Conservation (phyloP, 2,113 vertebrate species). For the Pteropus alecto region DNA sequence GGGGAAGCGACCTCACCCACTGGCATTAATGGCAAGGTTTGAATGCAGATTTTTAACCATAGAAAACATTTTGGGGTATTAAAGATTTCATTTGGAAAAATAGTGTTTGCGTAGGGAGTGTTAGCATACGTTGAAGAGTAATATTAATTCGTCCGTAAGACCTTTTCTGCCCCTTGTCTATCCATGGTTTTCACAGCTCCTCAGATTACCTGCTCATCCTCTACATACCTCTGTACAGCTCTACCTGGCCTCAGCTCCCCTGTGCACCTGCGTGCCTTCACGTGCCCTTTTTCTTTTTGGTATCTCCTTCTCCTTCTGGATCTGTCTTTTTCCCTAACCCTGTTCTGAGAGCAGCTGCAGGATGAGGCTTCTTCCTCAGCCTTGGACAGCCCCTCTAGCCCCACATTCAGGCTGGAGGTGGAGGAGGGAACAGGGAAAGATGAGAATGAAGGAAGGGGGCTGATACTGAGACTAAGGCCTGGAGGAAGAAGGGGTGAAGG, state of each 20-base stretch:
- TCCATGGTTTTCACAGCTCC: neutral
- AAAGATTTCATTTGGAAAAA: neutral
- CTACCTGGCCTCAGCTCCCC: neutral
- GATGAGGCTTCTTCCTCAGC: neutral
- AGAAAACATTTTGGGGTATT: neutral
- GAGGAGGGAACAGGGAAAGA: neutral
- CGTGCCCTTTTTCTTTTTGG: neutral
- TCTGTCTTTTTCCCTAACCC: neutral
- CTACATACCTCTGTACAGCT: neutral
- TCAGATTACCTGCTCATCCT: rapidly evolving
- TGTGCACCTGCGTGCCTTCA: neutral
- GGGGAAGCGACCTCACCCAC: neutral
- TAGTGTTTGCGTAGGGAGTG: neutral
- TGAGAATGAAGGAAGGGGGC: neutral
- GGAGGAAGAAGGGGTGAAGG: neutral
- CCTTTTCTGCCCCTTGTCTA: neutral
- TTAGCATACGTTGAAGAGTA: neutral
- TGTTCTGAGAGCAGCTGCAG: neutral
- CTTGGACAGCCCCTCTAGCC: neutral
- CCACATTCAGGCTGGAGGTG: neutral
- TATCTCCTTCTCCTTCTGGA: neutral
- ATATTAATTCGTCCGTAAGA: neutral
- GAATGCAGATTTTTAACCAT: neutral
- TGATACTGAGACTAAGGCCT: neutral
- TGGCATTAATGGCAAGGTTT: neutral